These are phyloP conservation scores for Creontiades dilutus DNA, from an alignment of 2,888 invertebrate species.

Conservation along the genomic window DNA sequence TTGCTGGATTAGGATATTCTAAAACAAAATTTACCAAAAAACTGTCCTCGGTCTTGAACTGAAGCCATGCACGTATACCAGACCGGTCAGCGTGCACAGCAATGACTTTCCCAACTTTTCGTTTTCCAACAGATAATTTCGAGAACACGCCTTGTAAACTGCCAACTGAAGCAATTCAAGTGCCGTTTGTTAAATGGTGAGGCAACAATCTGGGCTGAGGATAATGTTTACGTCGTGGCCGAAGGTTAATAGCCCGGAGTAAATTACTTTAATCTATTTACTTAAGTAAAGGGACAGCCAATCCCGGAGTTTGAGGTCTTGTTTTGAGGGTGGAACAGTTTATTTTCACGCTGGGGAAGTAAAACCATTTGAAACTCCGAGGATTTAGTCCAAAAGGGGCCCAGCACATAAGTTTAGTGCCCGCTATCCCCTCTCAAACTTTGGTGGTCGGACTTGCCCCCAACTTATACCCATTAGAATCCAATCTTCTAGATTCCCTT, in stretches of 20 bases:
- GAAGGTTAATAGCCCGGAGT: conserved; percentile 53
- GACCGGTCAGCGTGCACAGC: too few relatives aligned
- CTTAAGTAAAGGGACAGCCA: conserved; percentile 49
- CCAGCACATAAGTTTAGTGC: conserved; percentile 44
- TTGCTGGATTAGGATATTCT: too few relatives aligned
- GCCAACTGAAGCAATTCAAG: conserved; percentile 26
- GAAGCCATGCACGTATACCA: too few relatives aligned
- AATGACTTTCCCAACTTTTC: not conserved
- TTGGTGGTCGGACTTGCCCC: conserved; percentile 28
- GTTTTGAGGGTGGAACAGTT: conserved; percentile 53
- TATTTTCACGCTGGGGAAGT: conserved; percentile 66
- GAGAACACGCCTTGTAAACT: not conserved
- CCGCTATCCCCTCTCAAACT: conserved; percentile 15
- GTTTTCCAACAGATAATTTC: not conserved
- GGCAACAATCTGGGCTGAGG: conserved; percentile 37
- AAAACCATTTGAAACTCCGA: conserved; percentile 61
- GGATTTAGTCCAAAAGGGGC: conserved; percentile 31
- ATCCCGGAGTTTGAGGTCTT: conserved; percentile 51
- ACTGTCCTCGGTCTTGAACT: too few relatives aligned
- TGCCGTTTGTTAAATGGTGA: conserved; percentile 10
- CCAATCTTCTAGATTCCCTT: conserved; percentile 56
- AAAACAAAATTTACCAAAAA: too few relatives aligned
- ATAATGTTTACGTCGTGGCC: conserved; percentile 59
- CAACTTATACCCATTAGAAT: conserved; percentile 55
- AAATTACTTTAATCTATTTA: conserved; percentile 68